These are phyloP conservation scores for Habroteleia sp. DNA, from an alignment of 2,888 invertebrate species.

Conservation along the genomic window DNA sequence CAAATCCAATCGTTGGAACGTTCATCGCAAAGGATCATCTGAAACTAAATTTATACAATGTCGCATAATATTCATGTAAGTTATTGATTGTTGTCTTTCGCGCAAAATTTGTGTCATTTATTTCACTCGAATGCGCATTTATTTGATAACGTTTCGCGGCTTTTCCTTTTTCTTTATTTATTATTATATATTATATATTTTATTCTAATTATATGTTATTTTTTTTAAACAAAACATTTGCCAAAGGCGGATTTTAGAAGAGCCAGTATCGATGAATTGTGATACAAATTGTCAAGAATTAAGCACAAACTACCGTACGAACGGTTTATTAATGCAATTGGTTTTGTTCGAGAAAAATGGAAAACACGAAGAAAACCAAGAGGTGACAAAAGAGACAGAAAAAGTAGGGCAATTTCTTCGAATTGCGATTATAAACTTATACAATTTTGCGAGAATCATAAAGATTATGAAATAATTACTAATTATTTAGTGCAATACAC, in stretches of 20 bases:
- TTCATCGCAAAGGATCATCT: too few relatives aligned
- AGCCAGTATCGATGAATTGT: slow-evolving; percentile 70
- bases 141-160: slow-evolving; percentile 65
- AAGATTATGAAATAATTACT: slow-evolving; percentile 17
- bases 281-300: slow-evolving; percentile 65
- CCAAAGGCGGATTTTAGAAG: slow-evolving; percentile 63
- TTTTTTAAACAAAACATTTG: slow-evolving; percentile 63
- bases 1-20: too few relatives aligned
- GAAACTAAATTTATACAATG: too few relatives aligned
- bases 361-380: too few relatives aligned
- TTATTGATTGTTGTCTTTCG: too few relatives aligned
- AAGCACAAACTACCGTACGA: slow-evolving; percentile 65
- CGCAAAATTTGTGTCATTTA: too few relatives aligned
- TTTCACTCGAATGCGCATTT: too few relatives aligned
- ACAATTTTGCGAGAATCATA: slow-evolving; percentile 47
- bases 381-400: not conserved
- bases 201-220: slow-evolving; percentile 55
- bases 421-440: slow-evolving; percentile 33
- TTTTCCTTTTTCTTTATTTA: slow-evolving; percentile 7
- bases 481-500: slow-evolving; percentile 59
- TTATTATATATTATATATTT: not conserved
- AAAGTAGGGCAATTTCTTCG: slow-evolving; percentile 12
- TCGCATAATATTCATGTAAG: too few relatives aligned
- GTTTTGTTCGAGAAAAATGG: slow-evolving; percentile 19
- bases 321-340: slow-evolving; percentile 67